Percentiles rank a stretch among this genome's conserved stretches.
These are phyloP conservation scores for Sciurus niger DNA, from an alignment of 2,113 vertebrate genomes.

Conservation along the genomic window DNA sequence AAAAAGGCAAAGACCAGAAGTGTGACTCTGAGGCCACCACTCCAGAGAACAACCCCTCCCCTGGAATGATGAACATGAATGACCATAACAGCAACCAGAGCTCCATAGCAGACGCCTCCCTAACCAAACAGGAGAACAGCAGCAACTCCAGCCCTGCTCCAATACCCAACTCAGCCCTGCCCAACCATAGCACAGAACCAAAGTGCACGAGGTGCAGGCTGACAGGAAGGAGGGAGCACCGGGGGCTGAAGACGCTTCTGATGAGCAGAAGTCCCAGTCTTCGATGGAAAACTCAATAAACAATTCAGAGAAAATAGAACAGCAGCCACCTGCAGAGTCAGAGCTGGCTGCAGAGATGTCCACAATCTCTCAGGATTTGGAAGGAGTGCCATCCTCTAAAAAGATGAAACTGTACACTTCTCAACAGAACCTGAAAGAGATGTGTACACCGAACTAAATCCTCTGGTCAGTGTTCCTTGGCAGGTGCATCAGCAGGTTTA, in stretches of 20 bases:
- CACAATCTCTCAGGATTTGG: constrained; percentile 97
- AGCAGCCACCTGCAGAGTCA: constrained; percentile 91
- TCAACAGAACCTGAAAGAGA: constrained; percentile 94
- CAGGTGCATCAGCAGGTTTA: constrained; percentile 89
- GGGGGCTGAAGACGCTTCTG: constrained; percentile 91
- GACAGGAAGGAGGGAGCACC: constrained; percentile 92
- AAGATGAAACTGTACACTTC: constrained; percentile 96
- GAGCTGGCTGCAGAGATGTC: constrained; percentile 91
- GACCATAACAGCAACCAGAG: constrained; percentile 99
- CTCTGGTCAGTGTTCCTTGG: constrained; percentile 86
- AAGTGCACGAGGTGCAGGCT: constrained; percentile 91
- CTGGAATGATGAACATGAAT: constrained; percentile 99
- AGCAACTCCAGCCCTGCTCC: constrained; percentile 96
- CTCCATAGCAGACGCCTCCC: constrained; percentile 97
- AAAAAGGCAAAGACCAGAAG: constrained; percentile 97
- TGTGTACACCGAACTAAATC: constrained; percentile 89
- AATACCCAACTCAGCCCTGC: constrained; percentile 89
- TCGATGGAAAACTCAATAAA: constrained; percentile 93
- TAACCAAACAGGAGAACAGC: constrained; percentile 97
- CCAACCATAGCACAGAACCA: constrained; percentile 91
- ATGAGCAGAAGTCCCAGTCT: constrained; percentile 91
- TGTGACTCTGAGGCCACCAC: constrained; percentile 97
- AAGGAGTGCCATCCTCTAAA: constrained; percentile 95
- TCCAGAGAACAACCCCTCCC: constrained; percentile 98
- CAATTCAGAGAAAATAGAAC: constrained; percentile 94